Conservation (phyloP, 2,113 vertebrate genomes). For the Protobothrops flavoviridis region DNA sequence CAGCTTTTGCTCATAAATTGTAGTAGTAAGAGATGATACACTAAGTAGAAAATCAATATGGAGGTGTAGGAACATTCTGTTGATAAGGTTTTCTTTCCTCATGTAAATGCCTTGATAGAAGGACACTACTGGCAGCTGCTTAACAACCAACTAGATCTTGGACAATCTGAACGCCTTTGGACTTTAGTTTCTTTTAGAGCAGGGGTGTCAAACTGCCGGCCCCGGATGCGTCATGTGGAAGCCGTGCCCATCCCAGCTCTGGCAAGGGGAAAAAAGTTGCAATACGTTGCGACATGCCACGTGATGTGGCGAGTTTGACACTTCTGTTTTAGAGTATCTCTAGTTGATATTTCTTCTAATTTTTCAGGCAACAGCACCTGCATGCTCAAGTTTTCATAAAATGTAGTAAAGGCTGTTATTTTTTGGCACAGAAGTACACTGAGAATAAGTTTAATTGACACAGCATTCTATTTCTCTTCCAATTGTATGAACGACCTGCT, state of each 20-base stretch:
- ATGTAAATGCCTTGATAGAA: neutral
- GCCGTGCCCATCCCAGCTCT: too few relatives aligned
- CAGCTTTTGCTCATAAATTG: neutral
- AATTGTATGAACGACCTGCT: neutral
- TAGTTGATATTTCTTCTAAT: slow-evolving; percentile 16
- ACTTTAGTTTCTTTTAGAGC: slow-evolving; percentile 53
- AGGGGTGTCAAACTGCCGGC: too few relatives aligned
- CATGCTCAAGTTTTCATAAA: slow-evolving; percentile 35
- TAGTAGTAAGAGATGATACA: neutral
- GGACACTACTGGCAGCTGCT: neutral
- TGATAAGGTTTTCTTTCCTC: slow-evolving; percentile 34
- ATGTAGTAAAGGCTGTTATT: slow-evolving; percentile 39
- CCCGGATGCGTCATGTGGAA: too few relatives aligned
- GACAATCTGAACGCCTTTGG: slow-evolving; percentile 21
- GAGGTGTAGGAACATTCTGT: slow-evolving; percentile 16
- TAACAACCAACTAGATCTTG: slow-evolving; percentile 3
- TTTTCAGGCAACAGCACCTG: slow-evolving; percentile 23
- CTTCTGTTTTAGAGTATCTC: neutral
- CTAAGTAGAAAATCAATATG: slow-evolving; percentile 13
- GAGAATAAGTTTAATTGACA: neutral
- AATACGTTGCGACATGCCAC: too few relatives aligned
- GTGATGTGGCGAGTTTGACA: too few relatives aligned
- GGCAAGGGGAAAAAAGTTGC: too few relatives aligned
- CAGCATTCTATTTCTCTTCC: neutral
- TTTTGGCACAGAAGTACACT: neutral